Conservation (phyloP, 2,888 invertebrate genomes). For the Sminthurinus aureus region DNA sequence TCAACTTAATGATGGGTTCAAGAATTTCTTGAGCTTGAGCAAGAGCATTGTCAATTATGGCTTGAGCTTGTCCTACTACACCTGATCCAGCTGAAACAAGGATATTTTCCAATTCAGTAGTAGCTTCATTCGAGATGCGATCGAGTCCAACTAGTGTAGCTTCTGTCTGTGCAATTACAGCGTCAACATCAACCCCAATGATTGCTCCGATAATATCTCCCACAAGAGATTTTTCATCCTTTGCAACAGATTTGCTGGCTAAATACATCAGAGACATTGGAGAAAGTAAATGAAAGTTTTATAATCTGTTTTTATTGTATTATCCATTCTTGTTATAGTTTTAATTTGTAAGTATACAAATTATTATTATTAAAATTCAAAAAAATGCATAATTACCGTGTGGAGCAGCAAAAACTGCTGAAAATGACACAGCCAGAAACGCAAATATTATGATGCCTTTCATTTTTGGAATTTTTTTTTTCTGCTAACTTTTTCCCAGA, state of each 20-base stretch:
- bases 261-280: background rate
- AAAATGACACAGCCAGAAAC: background rate
- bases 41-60: background rate
- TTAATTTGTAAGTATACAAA: background rate
- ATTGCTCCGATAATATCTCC: background rate
- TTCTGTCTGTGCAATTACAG: background rate
- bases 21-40: constrained; percentile 8
- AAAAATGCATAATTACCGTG: background rate
- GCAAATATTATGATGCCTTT: background rate
- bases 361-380: background rate
- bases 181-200: background rate
- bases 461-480: background rate
- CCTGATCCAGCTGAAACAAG: background rate
- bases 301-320: background rate
- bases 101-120: background rate
- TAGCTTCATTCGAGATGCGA: background rate
- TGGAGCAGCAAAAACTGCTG: background rate
- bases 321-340: background rate
- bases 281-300: background rate
- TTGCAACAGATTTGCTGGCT: background rate
- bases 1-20: background rate
- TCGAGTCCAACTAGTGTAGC: background rate
- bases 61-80: background rate
- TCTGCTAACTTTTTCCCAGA: background rate
- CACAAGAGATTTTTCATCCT: background rate